Conservation (phyloP, 1,140 invertebrate genomes). For the Belonocnema kinseyi region DNA sequence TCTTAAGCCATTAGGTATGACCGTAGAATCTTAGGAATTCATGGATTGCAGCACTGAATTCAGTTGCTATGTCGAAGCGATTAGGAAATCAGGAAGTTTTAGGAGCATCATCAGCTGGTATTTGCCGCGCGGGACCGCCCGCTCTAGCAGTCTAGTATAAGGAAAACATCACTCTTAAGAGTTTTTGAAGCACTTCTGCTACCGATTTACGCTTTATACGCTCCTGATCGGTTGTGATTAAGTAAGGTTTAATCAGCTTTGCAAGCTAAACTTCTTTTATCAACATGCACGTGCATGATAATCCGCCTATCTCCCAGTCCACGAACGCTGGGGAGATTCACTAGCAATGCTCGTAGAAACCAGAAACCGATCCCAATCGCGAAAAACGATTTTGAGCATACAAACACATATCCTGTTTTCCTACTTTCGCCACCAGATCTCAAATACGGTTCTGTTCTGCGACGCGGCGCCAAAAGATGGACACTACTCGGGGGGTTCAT, state of each 20-base stretch:
- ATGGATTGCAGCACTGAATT: slow-evolving; percentile 71
- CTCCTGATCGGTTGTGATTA: slow-evolving; percentile 70
- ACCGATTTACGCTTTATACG: slow-evolving; percentile 45
- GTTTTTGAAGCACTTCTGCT: background rate
- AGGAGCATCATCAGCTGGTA: slow-evolving; percentile 41
- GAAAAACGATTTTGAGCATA: background rate
- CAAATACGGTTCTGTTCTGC: slow-evolving; percentile 35
- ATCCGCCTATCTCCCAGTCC: slow-evolving; percentile 66
- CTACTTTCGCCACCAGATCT: slow-evolving; percentile 7
- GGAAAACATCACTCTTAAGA: slow-evolving; percentile 45
- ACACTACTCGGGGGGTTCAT: slow-evolving; percentile 20
- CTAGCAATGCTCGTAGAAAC: slow-evolving; percentile 34
- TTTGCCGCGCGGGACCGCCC: slow-evolving; percentile 72
- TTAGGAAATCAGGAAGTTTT: slow-evolving; percentile 44
- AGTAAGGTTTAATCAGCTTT: slow-evolving; percentile 76
- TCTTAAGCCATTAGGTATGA: slow-evolving; percentile 50
- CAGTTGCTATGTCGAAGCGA: slow-evolving; percentile 68
- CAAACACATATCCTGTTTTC: background rate
- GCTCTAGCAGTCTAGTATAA: slow-evolving; percentile 55
- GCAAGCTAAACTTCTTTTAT: slow-evolving; percentile 75
- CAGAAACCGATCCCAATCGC: slow-evolving; percentile 32
- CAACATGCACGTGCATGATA: slow-evolving; percentile 73
- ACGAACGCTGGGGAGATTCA: slow-evolving; percentile 47
- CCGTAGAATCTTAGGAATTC: slow-evolving; percentile 67
- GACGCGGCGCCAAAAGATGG: background rate